Percentiles rank a stretch among this genome's conserved stretches.
Evolutionary conservation across 1,140 invertebrate species (phyloP).

Genomic region (Ptiloglossa arizonensis): DNA sequence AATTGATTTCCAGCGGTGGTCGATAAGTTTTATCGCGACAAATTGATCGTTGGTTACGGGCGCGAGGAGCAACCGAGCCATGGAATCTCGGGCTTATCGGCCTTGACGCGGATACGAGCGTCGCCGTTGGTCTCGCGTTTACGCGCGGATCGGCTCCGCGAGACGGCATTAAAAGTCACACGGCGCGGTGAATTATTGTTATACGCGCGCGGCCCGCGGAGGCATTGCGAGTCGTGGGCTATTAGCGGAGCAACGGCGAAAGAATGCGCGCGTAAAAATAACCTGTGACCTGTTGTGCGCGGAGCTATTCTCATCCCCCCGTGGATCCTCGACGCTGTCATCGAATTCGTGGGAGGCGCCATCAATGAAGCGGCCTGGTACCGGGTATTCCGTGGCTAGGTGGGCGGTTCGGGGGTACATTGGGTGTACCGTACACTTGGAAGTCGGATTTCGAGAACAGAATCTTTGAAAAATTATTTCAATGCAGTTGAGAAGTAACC

Average conservation of each 20-base stretch:
- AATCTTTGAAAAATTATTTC: too few relatives aligned
- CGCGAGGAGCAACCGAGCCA: not conserved
- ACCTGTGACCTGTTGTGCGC: not conserved
- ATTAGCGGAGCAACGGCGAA: not conserved
- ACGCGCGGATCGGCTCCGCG: not conserved
- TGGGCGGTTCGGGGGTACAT: too few relatives aligned
- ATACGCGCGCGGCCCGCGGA: not conserved
- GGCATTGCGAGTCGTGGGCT: not conserved
- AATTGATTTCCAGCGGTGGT: slow-evolving; percentile 27
- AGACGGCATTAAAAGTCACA: not conserved
- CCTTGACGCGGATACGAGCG: too few relatives aligned
- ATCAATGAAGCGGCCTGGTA: not conserved
- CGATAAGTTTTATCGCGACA: slow-evolving; percentile 6
- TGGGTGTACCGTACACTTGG: too few relatives aligned
- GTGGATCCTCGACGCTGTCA: not conserved
- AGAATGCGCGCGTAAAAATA: not conserved
- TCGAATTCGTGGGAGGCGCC: slow-evolving; percentile 1
- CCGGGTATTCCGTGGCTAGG: too few relatives aligned
- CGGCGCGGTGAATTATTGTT: not conserved
- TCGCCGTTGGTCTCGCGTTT: not conserved
- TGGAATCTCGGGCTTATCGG: not conserved
- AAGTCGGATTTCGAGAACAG: too few relatives aligned
- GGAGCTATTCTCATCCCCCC: not conserved
- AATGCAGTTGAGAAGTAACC: too few relatives aligned
- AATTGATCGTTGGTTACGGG: not conserved